Base-by-base conservation (phyloP, 2,113 vertebrate species). In the Etheostoma spectabile region DNA sequence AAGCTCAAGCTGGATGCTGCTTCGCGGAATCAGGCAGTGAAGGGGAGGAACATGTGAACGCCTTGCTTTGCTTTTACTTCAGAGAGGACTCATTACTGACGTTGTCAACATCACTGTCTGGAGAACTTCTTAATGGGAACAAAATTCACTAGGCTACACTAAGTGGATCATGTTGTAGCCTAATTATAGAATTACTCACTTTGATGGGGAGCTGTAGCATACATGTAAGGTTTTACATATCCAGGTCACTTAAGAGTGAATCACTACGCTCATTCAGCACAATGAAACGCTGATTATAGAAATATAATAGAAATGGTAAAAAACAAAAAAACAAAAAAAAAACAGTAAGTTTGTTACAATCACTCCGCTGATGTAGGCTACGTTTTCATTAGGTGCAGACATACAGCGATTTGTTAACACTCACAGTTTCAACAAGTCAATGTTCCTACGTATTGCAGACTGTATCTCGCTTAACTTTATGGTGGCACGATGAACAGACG, bases 1-100 rank as follows among this genome's bases (percentile, higher is more conserved):
- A 63, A 48, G 61, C 56, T 75, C 2, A 62, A 62, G 51, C 65
- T 71, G 64, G 71, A 52, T 62, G 75, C 71, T 52, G 63, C 51
- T 82, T 77, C 72, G 59, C 61, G 57, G 16, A 51, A 48, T 22
- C 45, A 64, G 49, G 5, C 48, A 62, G 74, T 12, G 56, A 12
- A 60, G 27, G 45, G 67, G 38, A 27, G 15, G 22, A 33, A 62
- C 35, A 60, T 75, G 24, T 19, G n/a, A 75, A 82, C 7, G 24
- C 35, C 38, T 72, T 53, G 35, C 18, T 59, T 51, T 68, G 52
- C 56, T 56, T 77, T 68, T 15, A 35, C 65, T 63, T 56, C 51
- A 14, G 15, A 63, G n/a, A 4, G 13, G 19, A 72, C 10, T 49
- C 11, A 2, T 6, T 6, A 48, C 6, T 51, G 24, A 35, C 24